These are phyloP conservation scores for Bufo bufo DNA, from an alignment of 2,113 vertebrate species.

Conservation along the genomic window DNA sequence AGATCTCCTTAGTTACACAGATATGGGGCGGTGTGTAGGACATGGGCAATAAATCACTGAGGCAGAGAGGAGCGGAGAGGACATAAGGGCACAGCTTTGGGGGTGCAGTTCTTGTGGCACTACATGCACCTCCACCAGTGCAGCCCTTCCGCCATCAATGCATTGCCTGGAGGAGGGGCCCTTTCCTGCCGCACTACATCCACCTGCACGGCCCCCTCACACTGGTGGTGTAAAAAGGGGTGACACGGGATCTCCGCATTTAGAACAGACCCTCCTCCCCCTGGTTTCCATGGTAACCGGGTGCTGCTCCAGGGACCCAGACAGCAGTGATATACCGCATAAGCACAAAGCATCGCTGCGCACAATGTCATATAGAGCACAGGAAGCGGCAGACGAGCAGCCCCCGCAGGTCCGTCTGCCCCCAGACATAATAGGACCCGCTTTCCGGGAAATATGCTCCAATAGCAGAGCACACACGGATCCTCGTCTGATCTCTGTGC, in stretches of 20 bases:
- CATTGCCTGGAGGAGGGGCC: no score
- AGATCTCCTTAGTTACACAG: no score
- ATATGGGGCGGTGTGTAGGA: no score
- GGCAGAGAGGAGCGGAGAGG: no score
- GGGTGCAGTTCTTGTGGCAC: neutral
- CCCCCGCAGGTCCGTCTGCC: no score
- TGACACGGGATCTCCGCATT: neutral
- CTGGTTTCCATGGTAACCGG: constrained; percentile 21
- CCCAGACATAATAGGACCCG: neutral
- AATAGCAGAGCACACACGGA: neutral
- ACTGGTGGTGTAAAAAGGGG: neutral
- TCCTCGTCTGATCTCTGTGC: neutral
- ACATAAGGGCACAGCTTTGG: no score
- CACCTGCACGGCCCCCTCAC: no score
- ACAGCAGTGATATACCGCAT: neutral
- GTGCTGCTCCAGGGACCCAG: neutral
- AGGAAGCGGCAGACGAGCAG: neutral
- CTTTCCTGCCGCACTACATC: no score
- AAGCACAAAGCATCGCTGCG: neutral
- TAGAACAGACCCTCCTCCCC: neutral
- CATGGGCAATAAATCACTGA: no score
- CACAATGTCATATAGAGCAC: neutral
- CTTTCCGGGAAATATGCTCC: no score
- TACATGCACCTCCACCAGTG: neutral
- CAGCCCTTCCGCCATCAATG: neutral